Evolutionary conservation across 2,113 vertebrate species (phyloP).

Genomic region (Archilochus colubris): DNA sequence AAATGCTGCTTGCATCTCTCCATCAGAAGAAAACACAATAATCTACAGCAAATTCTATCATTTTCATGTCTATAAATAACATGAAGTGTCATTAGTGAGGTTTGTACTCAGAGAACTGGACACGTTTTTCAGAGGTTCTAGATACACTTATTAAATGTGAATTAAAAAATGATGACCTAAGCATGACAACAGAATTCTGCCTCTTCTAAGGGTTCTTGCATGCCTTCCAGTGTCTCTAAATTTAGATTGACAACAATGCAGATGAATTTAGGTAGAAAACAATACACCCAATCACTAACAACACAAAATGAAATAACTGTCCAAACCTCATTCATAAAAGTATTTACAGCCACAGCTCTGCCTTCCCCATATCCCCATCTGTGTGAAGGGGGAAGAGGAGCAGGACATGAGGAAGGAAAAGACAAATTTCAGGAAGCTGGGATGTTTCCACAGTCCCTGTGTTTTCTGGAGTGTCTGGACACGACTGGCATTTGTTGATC

Average conservation of each 20-base stretch:
- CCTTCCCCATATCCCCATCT: not conserved
- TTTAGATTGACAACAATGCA: not conserved
- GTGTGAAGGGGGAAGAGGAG: not conserved
- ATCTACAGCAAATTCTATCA: not conserved
- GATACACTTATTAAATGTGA: not conserved
- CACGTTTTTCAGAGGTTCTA: not conserved
- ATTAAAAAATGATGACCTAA: not conserved
- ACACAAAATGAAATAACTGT: not conserved
- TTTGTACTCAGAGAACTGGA: not conserved
- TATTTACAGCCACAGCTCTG: not conserved
- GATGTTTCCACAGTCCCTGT: not conserved
- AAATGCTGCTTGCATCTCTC: not conserved
- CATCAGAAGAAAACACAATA: not conserved
- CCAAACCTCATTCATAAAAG: not conserved
- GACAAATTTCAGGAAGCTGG: not conserved
- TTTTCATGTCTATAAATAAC: not conserved
- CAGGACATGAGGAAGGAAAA: not conserved
- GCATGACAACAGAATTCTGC: not conserved
- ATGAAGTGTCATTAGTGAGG: conserved; percentile 8
- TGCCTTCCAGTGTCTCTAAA: not conserved
- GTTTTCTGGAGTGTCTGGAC: not conserved
- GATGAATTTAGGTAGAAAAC: not conserved
- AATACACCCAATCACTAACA: not conserved
- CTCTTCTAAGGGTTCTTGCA: not conserved
- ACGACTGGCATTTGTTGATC: not conserved